Conservation (phyloP, 92 coral and sea anemone genomes). For the Actinernus sp. region DNA sequence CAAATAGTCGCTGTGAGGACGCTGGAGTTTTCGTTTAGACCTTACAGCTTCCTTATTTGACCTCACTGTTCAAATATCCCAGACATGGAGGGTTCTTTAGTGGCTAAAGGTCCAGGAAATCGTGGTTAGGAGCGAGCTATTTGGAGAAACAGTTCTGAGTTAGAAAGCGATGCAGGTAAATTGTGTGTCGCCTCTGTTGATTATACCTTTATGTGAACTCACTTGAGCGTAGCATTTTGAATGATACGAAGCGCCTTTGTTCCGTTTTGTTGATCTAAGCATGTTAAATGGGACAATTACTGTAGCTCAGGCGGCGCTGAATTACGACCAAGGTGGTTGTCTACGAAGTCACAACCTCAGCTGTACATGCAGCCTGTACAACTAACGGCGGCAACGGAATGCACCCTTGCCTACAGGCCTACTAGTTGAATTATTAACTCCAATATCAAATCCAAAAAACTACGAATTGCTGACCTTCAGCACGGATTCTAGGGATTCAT, state of each 20-base stretch:
- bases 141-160: constrained; percentile 34
- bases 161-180: constrained; percentile 41
- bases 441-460: background rate
- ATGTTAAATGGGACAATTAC: constrained; percentile 60
- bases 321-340: background rate
- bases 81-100: constrained; percentile 12
- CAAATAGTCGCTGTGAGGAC: too few species aligned
- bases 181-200: constrained; percentile 6
- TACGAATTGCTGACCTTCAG: background rate
- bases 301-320: constrained; percentile 36
- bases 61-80: constrained; percentile 4
- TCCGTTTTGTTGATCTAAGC: constrained; percentile 58
- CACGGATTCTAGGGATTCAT: constrained; percentile 16
- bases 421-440: constrained; percentile 14
- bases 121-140: constrained; percentile 9
- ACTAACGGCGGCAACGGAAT: constrained; percentile 23
- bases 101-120: background rate
- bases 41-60: constrained; percentile 2
- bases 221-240: constrained; percentile 38
- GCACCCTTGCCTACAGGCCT: too few species aligned
- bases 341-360: too few species aligned
- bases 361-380: too few species aligned
- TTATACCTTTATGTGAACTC: constrained; percentile 38
- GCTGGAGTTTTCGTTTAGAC: too few species aligned
- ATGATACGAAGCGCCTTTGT: constrained; percentile 24